These are phyloP conservation scores for Melipona quadrifasciata DNA, from an alignment of 1,140 invertebrate species.

Conservation along the genomic window DNA sequence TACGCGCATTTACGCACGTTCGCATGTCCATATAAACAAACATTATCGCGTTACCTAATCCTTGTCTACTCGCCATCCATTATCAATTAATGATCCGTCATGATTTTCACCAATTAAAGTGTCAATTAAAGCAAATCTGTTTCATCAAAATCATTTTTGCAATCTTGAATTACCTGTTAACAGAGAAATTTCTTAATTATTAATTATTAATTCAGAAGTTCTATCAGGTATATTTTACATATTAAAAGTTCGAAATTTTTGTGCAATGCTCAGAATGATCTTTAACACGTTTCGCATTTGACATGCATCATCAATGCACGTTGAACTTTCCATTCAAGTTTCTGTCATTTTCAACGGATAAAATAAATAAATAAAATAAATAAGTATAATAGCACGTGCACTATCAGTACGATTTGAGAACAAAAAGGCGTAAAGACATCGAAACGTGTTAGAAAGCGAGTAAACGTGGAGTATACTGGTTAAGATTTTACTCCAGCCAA, in stretches of 20 bases:
- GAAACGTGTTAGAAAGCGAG: background rate
- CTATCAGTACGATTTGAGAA: background rate
- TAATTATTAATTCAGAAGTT: background rate
- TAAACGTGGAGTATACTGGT: background rate
- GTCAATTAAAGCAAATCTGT: background rate
- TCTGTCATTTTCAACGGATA: background rate
- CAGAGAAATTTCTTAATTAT: background rate
- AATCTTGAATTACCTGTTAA: background rate
- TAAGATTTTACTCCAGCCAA: background rate
- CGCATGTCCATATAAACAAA: slow-evolving; percentile 52
- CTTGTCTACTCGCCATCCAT: background rate
- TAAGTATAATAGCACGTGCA: background rate
- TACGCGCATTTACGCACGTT: slow-evolving; percentile 6
- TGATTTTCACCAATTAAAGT: background rate
- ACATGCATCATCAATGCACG: background rate
- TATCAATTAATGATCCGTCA: slow-evolving; percentile 30
- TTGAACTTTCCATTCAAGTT: background rate
- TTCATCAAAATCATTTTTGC: background rate
- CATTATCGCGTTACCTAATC: slow-evolving; percentile 47
- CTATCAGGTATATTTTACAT: background rate
- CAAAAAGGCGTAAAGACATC: background rate
- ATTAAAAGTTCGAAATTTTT: background rate
- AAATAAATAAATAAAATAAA: too few relatives aligned
- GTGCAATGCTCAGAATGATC: background rate
- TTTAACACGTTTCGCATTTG: background rate